Base-by-base conservation (phyloP, 2,888 invertebrate genomes). In the Gymnoscelis rufifasciata region DNA sequence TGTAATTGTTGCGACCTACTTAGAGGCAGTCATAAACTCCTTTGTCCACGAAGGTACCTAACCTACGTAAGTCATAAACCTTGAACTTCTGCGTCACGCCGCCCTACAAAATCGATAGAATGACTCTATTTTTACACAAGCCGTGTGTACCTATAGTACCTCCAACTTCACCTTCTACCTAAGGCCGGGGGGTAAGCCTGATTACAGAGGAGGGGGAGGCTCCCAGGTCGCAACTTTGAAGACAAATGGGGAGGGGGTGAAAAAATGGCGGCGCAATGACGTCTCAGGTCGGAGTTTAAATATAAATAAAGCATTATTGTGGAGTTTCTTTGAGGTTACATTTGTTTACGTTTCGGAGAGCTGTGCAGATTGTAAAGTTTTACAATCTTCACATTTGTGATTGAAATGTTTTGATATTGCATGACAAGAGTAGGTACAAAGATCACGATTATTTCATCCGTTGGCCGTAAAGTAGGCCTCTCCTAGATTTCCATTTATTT, bases 191-290 rank as follows among this genome's bases (percentile, higher is more conserved):
- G 64, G 61, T 55, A 50, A 55, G 54, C 57, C 58, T 66, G 66
- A 66, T 66, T 66, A 66, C 62, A 38, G 40, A 38, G 53, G 55
- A 55, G 50, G 55, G 57, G 50, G 38, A 30, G 43, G 39, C 62
- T 59, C 71, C 64, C 74, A 74, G 78, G 76, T 74, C 74, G 75
- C 72, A 71, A 76, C 72, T 75, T 78, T 74, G 69, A 81, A 81
- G 79, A 82, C 78, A 78, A 76, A 78, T 77, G 54, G 53, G 57
- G 54, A 54, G 59, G 60, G 67, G 58, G 59, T 59, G 64, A 74
- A 77, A 79, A 81, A 79, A 78, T 77, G 77, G 78, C 74, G 62
- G 71, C 66, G 65, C 59, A 60, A 64, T 74, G 65, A 66, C 71
- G 67, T 65, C 69, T 65, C 62, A 64, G 71, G 69, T 66, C 66